Evolutionary conservation across 2,113 vertebrate species (phyloP).

Genomic region (Brachypteracias leptosomus): DNA sequence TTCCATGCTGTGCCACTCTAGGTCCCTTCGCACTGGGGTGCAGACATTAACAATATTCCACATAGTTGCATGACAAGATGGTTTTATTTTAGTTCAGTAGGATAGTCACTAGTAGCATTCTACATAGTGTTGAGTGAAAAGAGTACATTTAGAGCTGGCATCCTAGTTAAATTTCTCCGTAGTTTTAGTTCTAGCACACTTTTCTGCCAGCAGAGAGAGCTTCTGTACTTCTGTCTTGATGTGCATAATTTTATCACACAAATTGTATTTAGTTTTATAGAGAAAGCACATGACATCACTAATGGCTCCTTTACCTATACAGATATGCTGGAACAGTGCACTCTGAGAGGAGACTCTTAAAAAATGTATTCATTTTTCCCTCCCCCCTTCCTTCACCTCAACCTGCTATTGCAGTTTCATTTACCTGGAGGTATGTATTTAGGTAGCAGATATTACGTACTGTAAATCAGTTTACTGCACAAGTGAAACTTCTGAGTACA

Average conservation of each 20-base stretch:
- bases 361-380: background rate
- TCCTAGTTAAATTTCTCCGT: background rate
- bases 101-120: background rate
- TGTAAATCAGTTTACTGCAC: background rate
- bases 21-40: background rate
- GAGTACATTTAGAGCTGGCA: background rate
- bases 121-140: background rate
- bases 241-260: background rate
- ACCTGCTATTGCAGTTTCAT: background rate
- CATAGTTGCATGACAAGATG: background rate
- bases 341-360: background rate
- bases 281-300: background rate
- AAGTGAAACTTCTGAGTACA: background rate
- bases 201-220: background rate
- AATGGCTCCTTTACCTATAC: background rate
- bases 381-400: background rate
- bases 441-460: background rate
- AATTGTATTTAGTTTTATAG: background rate
- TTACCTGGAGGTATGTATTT: background rate
- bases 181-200: background rate
- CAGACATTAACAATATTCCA: background rate
- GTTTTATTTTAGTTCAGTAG: conserved; percentile 14
- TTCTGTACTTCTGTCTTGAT: background rate
- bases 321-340: background rate
- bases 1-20: background rate